Conservation (phyloP, 1,140 invertebrate species). For the Muscidifurax raptorellus region DNA sequence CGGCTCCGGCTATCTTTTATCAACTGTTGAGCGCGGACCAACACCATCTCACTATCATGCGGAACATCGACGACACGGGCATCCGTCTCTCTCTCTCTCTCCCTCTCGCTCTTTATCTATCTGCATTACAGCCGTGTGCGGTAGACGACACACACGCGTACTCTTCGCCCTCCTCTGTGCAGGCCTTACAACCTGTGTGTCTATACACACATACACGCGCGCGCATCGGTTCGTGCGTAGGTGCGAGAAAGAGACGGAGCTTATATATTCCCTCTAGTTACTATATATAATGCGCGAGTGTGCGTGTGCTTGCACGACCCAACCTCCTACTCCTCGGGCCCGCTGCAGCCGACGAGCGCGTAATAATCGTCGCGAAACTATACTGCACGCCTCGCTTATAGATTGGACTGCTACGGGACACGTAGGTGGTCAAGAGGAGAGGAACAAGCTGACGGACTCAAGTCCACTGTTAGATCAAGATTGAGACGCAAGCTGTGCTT, state of each 20-base stretch:
- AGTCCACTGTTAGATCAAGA: background rate
- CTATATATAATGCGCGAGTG: no score
- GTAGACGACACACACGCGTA: background rate
- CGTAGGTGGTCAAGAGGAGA: slow-evolving; percentile 30
- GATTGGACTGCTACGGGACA: slow-evolving; percentile 53
- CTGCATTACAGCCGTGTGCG: background rate
- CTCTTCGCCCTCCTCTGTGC: background rate
- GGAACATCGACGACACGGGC: slow-evolving; percentile 53
- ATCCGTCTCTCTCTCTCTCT: slow-evolving; percentile 22
- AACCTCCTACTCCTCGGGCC: slow-evolving; percentile 21
- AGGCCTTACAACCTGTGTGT: background rate
- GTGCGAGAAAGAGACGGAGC: background rate
- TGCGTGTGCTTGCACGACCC: background rate
- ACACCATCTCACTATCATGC: slow-evolving; percentile 69
- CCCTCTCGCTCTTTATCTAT: background rate
- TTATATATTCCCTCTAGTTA: background rate
- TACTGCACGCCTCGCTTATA: slow-evolving; percentile 54
- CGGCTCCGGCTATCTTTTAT: slow-evolving; percentile 74
- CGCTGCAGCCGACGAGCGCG: slow-evolving; percentile 56
- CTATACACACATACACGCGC: background rate
- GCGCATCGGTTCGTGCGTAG: background rate
- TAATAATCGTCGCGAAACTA: slow-evolving; percentile 59
- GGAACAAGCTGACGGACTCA: background rate
- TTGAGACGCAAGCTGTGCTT: no score
- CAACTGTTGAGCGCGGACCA: slow-evolving; percentile 70